A percentile compares a stretch with the other conserved stretches of the same genome.
These are phyloP conservation scores for Etheostoma nigrum DNA, from an alignment of 2,797 vertebrate species.

Conservation along the genomic window DNA sequence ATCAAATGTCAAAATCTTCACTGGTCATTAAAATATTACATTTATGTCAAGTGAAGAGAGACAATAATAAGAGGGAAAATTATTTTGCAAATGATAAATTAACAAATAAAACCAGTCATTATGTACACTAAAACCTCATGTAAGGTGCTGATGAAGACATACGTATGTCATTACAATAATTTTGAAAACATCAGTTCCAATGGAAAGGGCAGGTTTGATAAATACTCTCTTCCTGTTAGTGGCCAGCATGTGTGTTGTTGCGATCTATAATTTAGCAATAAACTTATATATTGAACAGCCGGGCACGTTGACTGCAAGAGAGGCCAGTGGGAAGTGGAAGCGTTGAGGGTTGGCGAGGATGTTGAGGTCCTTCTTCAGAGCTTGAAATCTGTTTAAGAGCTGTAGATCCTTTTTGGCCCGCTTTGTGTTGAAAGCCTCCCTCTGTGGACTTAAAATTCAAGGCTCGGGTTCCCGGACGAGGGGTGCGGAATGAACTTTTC, in stretches of 20 bases:
- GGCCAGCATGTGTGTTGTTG: not conserved
- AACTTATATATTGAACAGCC: conserved; percentile 4
- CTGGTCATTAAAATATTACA: not conserved
- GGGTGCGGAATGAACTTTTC: conserved; percentile 69
- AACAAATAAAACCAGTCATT: not conserved
- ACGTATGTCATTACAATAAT: not conserved
- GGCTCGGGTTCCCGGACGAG: conserved; percentile 67
- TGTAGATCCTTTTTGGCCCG: conserved; percentile 51
- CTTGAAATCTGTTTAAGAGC: conserved; percentile 65
- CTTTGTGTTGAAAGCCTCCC: conserved; percentile 57
- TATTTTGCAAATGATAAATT: not conserved
- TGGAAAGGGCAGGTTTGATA: not conserved
- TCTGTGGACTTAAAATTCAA: conserved; percentile 64
- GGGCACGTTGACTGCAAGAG: conserved; percentile 5
- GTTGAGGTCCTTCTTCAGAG: conserved; percentile 10
- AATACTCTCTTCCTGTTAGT: not conserved
- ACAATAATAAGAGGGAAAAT: not conserved
- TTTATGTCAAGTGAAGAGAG: not conserved
- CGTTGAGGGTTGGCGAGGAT: conserved; percentile 31
- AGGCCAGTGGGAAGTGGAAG: conserved; percentile 22
- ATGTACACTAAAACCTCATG: not conserved
- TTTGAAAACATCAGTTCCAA: not conserved
- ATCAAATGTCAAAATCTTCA: conserved; percentile 7
- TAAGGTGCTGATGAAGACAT: not conserved
- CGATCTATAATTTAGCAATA: conserved; percentile 14